These are phyloP conservation scores for Andrena camellia DNA, from an alignment of 2,888 invertebrate species.

Conservation along the genomic window DNA sequence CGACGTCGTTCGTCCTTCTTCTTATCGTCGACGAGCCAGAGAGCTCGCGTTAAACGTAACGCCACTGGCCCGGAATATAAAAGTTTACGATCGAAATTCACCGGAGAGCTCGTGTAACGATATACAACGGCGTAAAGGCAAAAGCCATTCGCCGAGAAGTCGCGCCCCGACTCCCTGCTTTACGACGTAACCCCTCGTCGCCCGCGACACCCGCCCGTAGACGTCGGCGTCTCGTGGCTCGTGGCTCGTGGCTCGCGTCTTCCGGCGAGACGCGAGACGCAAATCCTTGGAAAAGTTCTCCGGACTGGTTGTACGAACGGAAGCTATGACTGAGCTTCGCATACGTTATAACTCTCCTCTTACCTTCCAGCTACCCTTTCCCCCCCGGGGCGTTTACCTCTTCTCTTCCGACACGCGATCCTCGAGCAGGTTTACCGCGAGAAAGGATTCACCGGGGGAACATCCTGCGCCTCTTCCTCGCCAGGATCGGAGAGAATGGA, in stretches of 20 bases:
- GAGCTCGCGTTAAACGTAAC: constrained; percentile 24
- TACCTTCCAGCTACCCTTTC: constrained; percentile 1
- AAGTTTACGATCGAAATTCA: constrained; percentile 53
- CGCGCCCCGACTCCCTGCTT: constrained; percentile 33
- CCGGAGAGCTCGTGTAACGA: constrained; percentile 1
- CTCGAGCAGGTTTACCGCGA: neutral
- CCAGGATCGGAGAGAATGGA: neutral
- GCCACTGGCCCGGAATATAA: constrained; percentile 18
- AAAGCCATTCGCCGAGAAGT: neutral
- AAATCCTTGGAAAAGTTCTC: constrained; percentile 57
- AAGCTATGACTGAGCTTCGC: constrained; percentile 41
- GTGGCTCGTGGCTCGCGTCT: constrained; percentile 26
- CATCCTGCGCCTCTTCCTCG: too few species aligned
- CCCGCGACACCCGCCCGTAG: neutral
- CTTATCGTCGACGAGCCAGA: constrained; percentile 13
- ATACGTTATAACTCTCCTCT: constrained; percentile 38
- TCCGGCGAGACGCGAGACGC: constrained; percentile 27
- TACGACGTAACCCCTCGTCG: constrained; percentile 44
- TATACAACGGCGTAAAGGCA: constrained; percentile 14
- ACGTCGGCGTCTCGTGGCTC: constrained; percentile 33
- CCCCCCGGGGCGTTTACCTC: neutral
- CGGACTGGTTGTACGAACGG: constrained; percentile 28
- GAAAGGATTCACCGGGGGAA: constrained; percentile 1
- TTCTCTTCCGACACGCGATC: constrained; percentile 5
- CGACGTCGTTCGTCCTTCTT: constrained; percentile 23